phyloP scores from a whole-genome alignment of 2,888 invertebrate genomes.

The Tetramorium bicarinatum region DNA sequence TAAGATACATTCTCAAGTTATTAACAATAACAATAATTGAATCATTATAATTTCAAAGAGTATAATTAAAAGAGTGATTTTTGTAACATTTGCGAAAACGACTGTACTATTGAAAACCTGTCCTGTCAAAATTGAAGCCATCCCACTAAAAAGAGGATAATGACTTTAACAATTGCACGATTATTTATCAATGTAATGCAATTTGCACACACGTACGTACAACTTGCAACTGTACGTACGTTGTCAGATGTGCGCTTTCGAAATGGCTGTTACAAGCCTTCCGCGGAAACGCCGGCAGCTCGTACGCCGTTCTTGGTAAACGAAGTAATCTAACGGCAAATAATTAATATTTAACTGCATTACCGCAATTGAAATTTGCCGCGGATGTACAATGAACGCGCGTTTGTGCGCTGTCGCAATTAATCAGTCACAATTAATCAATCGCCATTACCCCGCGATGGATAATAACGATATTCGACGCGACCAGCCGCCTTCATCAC shows the following conservation, averaged over 20 bases:
- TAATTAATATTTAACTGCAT: slow-evolving; percentile 55
- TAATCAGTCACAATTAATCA: slow-evolving; percentile 59
- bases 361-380: slow-evolving; percentile 43
- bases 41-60: background rate
- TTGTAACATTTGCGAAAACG: background rate
- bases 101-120: background rate
- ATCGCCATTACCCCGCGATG: slow-evolving; percentile 46
- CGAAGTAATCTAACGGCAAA: slow-evolving; percentile 51
- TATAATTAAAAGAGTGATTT: background rate
- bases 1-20: background rate
- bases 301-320: slow-evolving; percentile 35
- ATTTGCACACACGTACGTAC: slow-evolving; percentile 6
- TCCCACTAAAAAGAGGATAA: background rate
- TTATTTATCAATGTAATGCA: slow-evolving; percentile 24
- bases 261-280: slow-evolving; percentile 22
- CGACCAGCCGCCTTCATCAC: slow-evolving; percentile 42
- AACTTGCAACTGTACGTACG: background rate
- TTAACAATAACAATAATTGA: background rate
- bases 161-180: background rate
- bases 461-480: slow-evolving; percentile 52
- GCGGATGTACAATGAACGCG: slow-evolving; percentile 21
- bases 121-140: background rate
- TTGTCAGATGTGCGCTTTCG: slow-evolving; percentile 13
- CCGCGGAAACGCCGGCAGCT: slow-evolving; percentile 11
- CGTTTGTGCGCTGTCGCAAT: slow-evolving; percentile 35